phyloP scores from a whole-genome alignment of 1,140 invertebrate genomes.

The Aethina tumida region DNA sequence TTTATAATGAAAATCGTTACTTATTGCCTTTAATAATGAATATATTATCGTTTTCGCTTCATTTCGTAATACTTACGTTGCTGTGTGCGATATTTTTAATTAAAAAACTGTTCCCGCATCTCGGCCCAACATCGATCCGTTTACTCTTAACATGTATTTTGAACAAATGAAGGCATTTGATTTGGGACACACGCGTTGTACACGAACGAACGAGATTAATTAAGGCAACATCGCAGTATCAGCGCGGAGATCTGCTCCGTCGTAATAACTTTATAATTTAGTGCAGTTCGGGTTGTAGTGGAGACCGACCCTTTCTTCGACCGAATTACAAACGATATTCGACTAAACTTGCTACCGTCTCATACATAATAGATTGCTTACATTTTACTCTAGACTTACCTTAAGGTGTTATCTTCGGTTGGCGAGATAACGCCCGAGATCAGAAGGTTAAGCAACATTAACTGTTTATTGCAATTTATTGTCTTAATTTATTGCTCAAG shows the following conservation, averaged over 20 bases:
- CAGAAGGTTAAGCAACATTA: slow-evolving; percentile 37
- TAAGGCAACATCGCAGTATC: slow-evolving; percentile 38
- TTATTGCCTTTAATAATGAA: too few species aligned
- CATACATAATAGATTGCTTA: slow-evolving; percentile 35
- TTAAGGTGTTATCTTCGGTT: slow-evolving; percentile 33
- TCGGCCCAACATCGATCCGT: too few species aligned
- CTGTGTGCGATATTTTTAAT: too few species aligned
- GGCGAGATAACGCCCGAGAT: slow-evolving; percentile 32
- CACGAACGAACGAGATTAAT: slow-evolving; percentile 38
- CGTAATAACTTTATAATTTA: slow-evolving; percentile 41
- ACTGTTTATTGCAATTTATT: slow-evolving; percentile 35
- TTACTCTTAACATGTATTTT: too few species aligned
- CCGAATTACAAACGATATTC: slow-evolving; percentile 18
- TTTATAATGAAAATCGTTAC: slow-evolving; percentile 14
- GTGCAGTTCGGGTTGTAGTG: slow-evolving; percentile 30
- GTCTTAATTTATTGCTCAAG: slow-evolving; percentile 21
- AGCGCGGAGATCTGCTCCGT: slow-evolving; percentile 34
- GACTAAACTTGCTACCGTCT: slow-evolving; percentile 13
- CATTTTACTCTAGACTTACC: slow-evolving; percentile 31
- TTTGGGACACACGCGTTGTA: slow-evolving; percentile 29
- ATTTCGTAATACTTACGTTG: too few species aligned
- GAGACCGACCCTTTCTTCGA: slow-evolving; percentile 24
- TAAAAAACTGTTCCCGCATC: too few species aligned
- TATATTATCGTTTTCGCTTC: too few species aligned
- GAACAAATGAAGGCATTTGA: slow-evolving; percentile 9